Evolutionary conservation across 2,113 vertebrate genomes (phyloP).

Genomic region (Passer montanus): DNA sequence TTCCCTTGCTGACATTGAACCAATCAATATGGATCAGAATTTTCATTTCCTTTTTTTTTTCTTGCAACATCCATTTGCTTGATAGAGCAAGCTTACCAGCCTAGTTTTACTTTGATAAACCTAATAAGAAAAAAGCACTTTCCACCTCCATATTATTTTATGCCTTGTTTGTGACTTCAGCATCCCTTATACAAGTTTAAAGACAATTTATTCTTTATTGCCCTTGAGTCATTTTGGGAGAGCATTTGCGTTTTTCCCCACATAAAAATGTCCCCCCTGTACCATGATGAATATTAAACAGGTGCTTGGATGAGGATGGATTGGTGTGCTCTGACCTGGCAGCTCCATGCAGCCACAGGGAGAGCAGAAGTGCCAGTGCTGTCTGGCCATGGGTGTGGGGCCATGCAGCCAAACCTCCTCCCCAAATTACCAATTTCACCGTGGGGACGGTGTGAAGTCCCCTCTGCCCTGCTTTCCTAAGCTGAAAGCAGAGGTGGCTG

Average conservation of each 20-base stretch:
- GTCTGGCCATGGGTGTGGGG: not conserved
- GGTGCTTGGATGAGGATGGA: constrained; percentile 51
- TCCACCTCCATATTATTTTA: constrained; percentile 68
- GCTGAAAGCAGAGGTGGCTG: not conserved
- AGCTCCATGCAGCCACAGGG: not conserved
- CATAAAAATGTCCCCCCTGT: constrained; percentile 55
- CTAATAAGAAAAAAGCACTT: constrained; percentile 55
- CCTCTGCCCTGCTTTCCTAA: not conserved
- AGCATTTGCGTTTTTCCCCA: constrained; percentile 58
- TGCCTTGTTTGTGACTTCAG: constrained; percentile 69
- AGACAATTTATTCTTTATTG: constrained; percentile 75
- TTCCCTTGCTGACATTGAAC: not conserved
- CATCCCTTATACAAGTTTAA: constrained; percentile 64
- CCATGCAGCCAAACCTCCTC: not conserved
- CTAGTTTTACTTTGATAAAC: constrained; percentile 73
- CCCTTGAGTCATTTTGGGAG: constrained; percentile 67
- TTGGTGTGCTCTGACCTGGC: not conserved
- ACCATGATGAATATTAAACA: constrained; percentile 69
- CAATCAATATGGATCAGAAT: constrained; percentile 75
- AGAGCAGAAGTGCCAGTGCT: not conserved
- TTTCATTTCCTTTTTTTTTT: constrained; percentile 68
- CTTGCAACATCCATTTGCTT: constrained; percentile 63
- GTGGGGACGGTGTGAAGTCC: not conserved
- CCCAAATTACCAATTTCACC: not conserved
- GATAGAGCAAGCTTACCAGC: constrained; percentile 70